Evolutionary conservation across 53 echinoderm and acorn worm species (phyloP).

Genomic region (Zoroaster sp.): DNA sequence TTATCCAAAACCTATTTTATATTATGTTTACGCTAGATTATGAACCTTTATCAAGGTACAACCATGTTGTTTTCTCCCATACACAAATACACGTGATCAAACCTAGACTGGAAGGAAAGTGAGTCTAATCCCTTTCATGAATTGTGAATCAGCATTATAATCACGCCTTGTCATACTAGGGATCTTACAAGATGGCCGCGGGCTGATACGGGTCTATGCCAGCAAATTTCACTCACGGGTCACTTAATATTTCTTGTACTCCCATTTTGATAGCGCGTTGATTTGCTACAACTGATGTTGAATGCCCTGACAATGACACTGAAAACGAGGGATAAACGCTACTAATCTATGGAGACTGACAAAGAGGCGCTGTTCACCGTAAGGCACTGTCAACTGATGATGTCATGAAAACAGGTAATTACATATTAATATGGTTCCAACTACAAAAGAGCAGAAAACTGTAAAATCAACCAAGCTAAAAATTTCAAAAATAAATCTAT

Average conservation of each 20-base stretch:
- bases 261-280: conserved; percentile 46
- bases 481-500: neutral
- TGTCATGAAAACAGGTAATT: conserved; percentile 50
- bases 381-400: conserved; percentile 44
- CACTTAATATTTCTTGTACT: too few species aligned
- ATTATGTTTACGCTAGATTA: too few species aligned
- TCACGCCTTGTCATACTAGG: neutral
- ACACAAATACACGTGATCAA: too few species aligned
- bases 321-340: conserved; percentile 27
- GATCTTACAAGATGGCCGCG: too few species aligned
- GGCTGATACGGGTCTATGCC: too few species aligned
- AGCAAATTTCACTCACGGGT: neutral
- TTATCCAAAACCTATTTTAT: neutral
- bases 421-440: neutral
- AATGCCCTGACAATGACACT: conserved; percentile 67
- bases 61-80: neutral
- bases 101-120: too few species aligned
- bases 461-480: too few species aligned
- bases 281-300: conserved; percentile 76
- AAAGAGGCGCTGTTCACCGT: neutral
- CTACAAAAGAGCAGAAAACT: too few species aligned
- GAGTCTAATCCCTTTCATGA: too few species aligned
- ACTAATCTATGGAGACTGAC: neutral
- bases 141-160: too few species aligned
- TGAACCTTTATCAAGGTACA: too few species aligned